Evolutionary conservation across 64 coral and sea anemone species (phyloP).

Genomic region (Orbicella faveolata): DNA sequence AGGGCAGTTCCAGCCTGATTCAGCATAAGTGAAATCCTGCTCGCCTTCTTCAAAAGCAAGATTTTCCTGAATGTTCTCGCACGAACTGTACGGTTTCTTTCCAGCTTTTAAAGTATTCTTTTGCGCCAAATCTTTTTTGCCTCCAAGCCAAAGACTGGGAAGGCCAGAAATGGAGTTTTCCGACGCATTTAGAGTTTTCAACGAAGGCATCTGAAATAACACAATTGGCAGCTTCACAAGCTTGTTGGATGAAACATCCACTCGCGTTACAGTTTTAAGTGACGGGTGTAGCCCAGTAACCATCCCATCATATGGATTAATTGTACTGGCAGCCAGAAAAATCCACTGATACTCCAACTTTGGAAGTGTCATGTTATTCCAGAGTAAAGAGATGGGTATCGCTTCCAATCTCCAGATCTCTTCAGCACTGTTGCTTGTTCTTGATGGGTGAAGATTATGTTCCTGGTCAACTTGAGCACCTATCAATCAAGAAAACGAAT

Average conservation of each 20-base stretch:
- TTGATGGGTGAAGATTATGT: conserved; percentile 69
- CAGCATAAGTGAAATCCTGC: conserved; percentile 77
- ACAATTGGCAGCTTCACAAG: conserved; percentile 73
- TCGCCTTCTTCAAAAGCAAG: conserved; percentile 35
- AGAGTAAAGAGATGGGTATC: conserved; percentile 64
- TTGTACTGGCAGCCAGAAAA: conserved; percentile 61
- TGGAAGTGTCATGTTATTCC: conserved; percentile 77
- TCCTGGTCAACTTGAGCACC: conserved; percentile 87
- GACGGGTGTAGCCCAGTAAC: conserved; percentile 61
- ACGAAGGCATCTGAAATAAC: conserved; percentile 76
- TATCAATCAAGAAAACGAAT: background rate
- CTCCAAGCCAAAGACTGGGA: conserved; percentile 65
- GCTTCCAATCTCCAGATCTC: conserved; percentile 66
- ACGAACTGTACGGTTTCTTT: conserved; percentile 59
- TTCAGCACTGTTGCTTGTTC: conserved; percentile 67
- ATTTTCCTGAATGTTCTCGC: conserved; percentile 60
- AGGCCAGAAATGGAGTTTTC: conserved; percentile 62
- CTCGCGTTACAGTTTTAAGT: conserved; percentile 76
- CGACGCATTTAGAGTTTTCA: conserved; percentile 72
- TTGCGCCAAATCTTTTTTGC: conserved; percentile 22
- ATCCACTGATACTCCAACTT: conserved; percentile 80
- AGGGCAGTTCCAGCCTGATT: conserved; percentile 89
- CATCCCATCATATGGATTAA: conserved; percentile 70
- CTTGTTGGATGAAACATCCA: conserved; percentile 80
- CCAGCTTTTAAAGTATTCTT: conserved; percentile 34